A percentile compares a stretch with the other conserved stretches of the same genome.
Evolutionary conservation across 2,888 invertebrate genomes (phyloP).

Genomic region (Brenthis daphne): DNA sequence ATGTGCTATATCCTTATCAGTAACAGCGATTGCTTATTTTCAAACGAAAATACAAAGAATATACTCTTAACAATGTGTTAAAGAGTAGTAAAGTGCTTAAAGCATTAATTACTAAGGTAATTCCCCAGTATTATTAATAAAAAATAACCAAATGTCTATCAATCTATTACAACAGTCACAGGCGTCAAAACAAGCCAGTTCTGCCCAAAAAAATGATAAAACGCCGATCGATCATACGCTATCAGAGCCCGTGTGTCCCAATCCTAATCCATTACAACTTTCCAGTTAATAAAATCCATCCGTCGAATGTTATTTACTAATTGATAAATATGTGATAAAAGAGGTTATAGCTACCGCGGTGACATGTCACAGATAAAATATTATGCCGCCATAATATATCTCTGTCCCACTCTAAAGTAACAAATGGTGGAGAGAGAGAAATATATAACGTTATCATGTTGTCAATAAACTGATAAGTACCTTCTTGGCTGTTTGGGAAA

Average conservation of each 20-base stretch:
- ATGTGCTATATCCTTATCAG: too few species aligned
- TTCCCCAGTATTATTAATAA: too few species aligned
- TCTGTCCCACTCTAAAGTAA: conserved; percentile 37
- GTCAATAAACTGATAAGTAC: conserved; percentile 28
- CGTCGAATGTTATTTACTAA: conserved; percentile 67
- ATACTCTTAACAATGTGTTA: too few species aligned
- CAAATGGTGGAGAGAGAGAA: conserved; percentile 21
- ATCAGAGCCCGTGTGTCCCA: conserved; percentile 54
- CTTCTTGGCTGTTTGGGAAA: background rate
- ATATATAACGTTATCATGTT: conserved; percentile 29
- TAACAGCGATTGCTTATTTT: too few species aligned
- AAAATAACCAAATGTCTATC: too few species aligned
- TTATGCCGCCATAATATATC: conserved; percentile 32
- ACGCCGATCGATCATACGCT: conserved; percentile 55
- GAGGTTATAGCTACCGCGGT: conserved; percentile 57
- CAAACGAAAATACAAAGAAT: too few species aligned
- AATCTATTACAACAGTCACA: conserved; percentile 35
- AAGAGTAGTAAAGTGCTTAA: too few species aligned
- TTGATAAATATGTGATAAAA: conserved; percentile 58
- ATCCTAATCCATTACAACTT: conserved; percentile 66
- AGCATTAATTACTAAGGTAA: too few species aligned
- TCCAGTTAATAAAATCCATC: conserved; percentile 64
- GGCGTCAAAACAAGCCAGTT: conserved; percentile 37
- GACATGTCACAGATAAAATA: conserved; percentile 45
- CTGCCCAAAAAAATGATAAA: conserved; percentile 38